phyloP scores from a whole-genome alignment of 2,888 invertebrate species.

The Steinernema carpocapsae region DNA sequence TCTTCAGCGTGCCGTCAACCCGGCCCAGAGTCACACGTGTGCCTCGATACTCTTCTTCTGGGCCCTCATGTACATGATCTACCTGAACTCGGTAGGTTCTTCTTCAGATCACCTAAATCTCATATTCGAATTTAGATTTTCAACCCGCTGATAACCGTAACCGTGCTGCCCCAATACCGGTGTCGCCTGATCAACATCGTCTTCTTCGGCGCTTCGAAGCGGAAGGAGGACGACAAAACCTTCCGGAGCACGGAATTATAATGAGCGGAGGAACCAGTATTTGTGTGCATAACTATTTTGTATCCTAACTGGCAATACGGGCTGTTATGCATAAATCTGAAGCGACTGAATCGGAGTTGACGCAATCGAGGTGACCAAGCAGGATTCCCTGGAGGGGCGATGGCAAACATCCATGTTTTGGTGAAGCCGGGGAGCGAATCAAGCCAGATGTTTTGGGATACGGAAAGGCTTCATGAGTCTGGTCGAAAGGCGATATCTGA shows the following conservation, averaged over 20 bases:
- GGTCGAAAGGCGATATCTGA: no score
- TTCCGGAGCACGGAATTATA: conserved; percentile 22
- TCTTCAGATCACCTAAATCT: no score
- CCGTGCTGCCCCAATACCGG: conserved; percentile 67
- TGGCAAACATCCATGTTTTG: no score
- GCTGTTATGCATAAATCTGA: conserved; percentile 1
- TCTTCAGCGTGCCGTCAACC: conserved; percentile 39
- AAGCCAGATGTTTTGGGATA: neutral
- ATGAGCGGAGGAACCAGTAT: neutral
- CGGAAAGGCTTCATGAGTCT: neutral
- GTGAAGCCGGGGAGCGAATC: no score
- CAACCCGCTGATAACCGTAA: conserved; percentile 67
- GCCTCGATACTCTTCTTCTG: conserved; percentile 53
- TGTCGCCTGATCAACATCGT: conserved; percentile 44
- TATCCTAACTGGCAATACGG: conserved; percentile 25
- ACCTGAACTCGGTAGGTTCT: conserved; percentile 64
- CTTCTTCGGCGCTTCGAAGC: conserved; percentile 14
- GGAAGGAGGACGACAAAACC: conserved; percentile 29
- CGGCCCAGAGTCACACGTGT: conserved; percentile 44
- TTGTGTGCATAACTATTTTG: conserved; percentile 30
- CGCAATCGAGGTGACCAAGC: neutral
- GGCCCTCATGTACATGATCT: conserved; percentile 61
- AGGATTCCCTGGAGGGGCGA: no score
- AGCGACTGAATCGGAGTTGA: neutral
- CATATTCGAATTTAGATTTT: conserved; percentile 53